Evolutionary conservation across 1,140 invertebrate genomes (phyloP).

Genomic region (Stenopsyche tienmushanensis): DNA sequence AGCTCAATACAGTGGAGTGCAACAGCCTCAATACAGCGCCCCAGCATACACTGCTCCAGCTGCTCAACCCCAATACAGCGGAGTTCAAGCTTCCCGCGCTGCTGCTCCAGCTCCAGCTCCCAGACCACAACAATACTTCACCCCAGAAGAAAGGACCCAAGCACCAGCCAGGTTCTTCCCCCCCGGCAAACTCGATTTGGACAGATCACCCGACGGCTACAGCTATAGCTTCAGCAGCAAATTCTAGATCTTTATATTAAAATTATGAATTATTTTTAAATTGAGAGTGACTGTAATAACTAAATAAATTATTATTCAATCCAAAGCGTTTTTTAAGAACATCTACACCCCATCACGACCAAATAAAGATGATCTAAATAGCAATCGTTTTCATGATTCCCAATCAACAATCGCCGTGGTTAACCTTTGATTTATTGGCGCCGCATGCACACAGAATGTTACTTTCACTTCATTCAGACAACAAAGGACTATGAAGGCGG

Average conservation of each 20-base stretch:
- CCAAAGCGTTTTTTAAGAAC: conserved; percentile 2
- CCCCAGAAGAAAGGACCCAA: conserved; percentile 64
- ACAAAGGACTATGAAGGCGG: no score
- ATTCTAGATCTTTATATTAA: conserved; percentile 25
- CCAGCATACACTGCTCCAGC: conserved; percentile 45
- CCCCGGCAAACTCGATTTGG: conserved; percentile 78
- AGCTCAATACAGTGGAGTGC: conserved; percentile 50
- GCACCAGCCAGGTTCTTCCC: conserved; percentile 73
- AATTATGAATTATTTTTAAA: conserved; percentile 10
- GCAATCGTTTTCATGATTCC: background rate
- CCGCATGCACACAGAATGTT: no score
- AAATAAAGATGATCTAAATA: background rate
- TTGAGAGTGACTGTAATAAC: conserved; percentile 36
- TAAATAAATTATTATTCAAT: conserved; percentile 38
- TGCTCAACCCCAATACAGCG: conserved; percentile 52
- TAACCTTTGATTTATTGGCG: no score
- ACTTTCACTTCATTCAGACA: no score
- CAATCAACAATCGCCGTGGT: no score
- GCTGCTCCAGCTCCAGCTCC: conserved; percentile 43
- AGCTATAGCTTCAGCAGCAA: conserved; percentile 74
- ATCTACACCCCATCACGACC: no score
- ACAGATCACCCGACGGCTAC: conserved; percentile 81
- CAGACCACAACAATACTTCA: conserved; percentile 47
- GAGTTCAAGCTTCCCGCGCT: conserved; percentile 51
- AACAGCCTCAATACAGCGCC: conserved; percentile 48